A percentile compares a stretch with the other conserved stretches of the same genome.
Evolutionary conservation across 2,113 vertebrate species (phyloP).

Genomic region (Eulacestoma nigropectus): DNA sequence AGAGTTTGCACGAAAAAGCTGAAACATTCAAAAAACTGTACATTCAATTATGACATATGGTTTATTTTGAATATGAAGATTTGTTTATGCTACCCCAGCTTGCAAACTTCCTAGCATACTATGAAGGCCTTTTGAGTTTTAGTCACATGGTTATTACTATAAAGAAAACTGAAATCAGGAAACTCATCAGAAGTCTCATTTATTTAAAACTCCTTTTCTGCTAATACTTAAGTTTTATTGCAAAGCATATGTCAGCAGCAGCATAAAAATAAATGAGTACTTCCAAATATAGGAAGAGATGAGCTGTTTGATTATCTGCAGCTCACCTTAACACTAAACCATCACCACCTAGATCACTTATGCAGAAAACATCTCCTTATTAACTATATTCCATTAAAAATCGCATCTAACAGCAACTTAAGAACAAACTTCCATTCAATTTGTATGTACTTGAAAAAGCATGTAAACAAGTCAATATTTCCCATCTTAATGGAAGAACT

Average conservation of each 20-base stretch:
- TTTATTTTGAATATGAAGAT: background rate
- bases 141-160: background rate
- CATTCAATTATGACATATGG: background rate
- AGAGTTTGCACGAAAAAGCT: background rate
- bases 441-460: background rate
- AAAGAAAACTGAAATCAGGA: background rate
- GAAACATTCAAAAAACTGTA: background rate
- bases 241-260: background rate
- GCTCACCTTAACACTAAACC: background rate
- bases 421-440: background rate
- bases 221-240: background rate
- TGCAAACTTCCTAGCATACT: background rate
- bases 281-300: background rate
- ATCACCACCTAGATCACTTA: background rate
- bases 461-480: background rate
- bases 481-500: background rate
- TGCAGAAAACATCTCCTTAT: background rate
- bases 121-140: background rate
- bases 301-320: background rate
- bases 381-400: background rate
- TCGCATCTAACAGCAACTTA: background rate
- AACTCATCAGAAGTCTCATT: background rate
- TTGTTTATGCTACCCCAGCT: background rate
- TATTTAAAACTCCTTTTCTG: background rate
- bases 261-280: background rate